A percentile compares a stretch with the other conserved stretches of the same genome.
These are phyloP conservation scores for Willisornis vidua DNA, from an alignment of 2,113 vertebrate species.

Conservation along the genomic window DNA sequence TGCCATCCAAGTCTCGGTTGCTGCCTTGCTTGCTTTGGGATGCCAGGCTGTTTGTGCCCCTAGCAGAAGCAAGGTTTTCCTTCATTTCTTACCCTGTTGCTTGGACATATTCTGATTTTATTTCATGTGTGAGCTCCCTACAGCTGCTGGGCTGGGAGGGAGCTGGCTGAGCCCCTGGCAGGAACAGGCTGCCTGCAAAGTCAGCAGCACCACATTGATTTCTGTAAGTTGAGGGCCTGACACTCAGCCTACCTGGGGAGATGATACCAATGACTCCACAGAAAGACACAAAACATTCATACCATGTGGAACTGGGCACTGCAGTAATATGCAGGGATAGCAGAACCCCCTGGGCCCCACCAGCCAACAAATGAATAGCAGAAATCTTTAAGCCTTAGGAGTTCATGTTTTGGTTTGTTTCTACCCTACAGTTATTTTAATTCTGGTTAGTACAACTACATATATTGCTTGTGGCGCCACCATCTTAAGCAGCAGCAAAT, in stretches of 20 bases:
- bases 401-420: not conserved
- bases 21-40: not conserved
- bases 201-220: accelerated
- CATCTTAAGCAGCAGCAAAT: not conserved
- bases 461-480: not conserved
- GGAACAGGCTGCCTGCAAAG: not conserved
- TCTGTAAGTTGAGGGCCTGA: not conserved
- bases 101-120: not conserved
- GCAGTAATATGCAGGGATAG: not conserved
- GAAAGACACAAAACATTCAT: not conserved
- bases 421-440: not conserved
- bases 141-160: not conserved
- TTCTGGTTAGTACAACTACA: not conserved
- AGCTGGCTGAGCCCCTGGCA: not conserved
- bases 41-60: not conserved
- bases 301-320: not conserved
- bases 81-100: not conserved
- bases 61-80: not conserved
- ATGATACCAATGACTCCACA: not conserved
- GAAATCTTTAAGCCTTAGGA: not conserved
- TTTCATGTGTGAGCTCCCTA: not conserved
- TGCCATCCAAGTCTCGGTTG: accelerated
- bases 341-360: not conserved
- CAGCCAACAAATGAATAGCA: not conserved
- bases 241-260: not conserved